Base-by-base conservation (phyloP, 2,113 vertebrate genomes). In the Chaetura pelagica region DNA sequence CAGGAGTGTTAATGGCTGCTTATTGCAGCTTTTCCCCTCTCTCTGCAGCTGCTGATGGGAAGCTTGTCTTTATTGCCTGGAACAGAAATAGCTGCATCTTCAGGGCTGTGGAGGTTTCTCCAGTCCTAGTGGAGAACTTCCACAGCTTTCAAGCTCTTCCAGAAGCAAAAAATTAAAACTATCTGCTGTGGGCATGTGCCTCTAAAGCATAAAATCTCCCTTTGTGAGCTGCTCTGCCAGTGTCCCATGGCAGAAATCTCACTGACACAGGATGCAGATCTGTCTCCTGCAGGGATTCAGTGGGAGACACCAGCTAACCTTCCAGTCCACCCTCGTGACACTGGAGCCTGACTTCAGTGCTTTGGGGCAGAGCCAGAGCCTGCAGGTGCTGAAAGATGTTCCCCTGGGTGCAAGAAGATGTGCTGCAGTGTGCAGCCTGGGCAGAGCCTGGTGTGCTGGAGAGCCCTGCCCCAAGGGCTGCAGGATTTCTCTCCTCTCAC, bases 171-270 rank as follows among this genome's bases (percentile, higher is more conserved):
- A 52, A 27, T 40, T 52, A 23, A 42, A 30, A 46, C 21, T 29
- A 54, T 30, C 38, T 64, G 16, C 62, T 5, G 13, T 13, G 16
- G 67, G n/a, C 42, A n/a, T 0, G 0, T 88, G 57, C 3, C 6
- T 44, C 32, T 82, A 27, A 66, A 68, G 69, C 38, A 30, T 29
- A 67, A 90, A 93, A 87, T 72, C 38, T 42, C 55, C 40, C 54
- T 69, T 58, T 14, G n/a, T 4, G 12, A 86, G 69, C 57, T 23
- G 17, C 67, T 85, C 40, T 46, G 64, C 38, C 62, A 9, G 4
- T 22, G 32, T 87, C 59, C 48, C 1, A 21, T 46, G 44, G 16
- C 18, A 46, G 72, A 64, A 93, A 32, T 29, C 35, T 14, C 10
- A 2, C 61, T 20, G 76, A 16, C 7, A 1, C 42, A 3, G 0